These are phyloP conservation scores for Acronicta alni DNA, from an alignment of 2,888 invertebrate genomes.

Conservation along the genomic window DNA sequence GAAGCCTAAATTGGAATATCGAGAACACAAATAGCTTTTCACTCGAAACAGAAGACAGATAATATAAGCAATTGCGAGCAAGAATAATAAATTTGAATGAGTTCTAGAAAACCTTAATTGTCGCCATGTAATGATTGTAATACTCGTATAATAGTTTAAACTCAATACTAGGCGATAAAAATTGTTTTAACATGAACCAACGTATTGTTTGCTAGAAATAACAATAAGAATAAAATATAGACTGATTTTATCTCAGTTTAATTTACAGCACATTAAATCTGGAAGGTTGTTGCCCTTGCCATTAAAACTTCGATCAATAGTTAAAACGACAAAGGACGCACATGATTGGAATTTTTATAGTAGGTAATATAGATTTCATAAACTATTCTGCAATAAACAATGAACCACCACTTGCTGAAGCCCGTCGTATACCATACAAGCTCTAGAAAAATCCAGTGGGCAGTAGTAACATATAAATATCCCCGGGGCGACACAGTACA, in stretches of 20 bases:
- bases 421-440: slow-evolving; percentile 50
- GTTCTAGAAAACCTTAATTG: slow-evolving; percentile 44
- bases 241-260: slow-evolving; percentile 30
- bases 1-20: slow-evolving; percentile 6
- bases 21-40: not conserved
- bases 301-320: too few species aligned
- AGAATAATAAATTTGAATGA: slow-evolving; percentile 36
- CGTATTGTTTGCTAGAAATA: slow-evolving; percentile 12
- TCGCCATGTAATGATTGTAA: slow-evolving; percentile 39
- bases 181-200: slow-evolving; percentile 24
- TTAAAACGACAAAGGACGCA: slow-evolving; percentile 19
- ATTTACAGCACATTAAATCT: slow-evolving; percentile 27
- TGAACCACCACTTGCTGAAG: slow-evolving; percentile 16
- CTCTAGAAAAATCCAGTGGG: slow-evolving; percentile 61
- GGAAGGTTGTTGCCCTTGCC: slow-evolving; percentile 29
- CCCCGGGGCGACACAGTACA: slow-evolving; percentile 59
- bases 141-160: slow-evolving; percentile 38
- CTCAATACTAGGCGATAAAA: slow-evolving; percentile 39
- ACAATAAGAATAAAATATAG: slow-evolving; percentile 10
- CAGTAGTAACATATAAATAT: slow-evolving; percentile 57
- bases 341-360: slow-evolving; percentile 9
- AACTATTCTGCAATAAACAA: slow-evolving; percentile 25
- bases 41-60: slow-evolving; percentile 12
- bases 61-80: slow-evolving; percentile 23
- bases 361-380: slow-evolving; percentile 25